Evolutionary conservation across 2,113 vertebrate species (phyloP).

Genomic region (Oreotrochilus melanogaster): DNA sequence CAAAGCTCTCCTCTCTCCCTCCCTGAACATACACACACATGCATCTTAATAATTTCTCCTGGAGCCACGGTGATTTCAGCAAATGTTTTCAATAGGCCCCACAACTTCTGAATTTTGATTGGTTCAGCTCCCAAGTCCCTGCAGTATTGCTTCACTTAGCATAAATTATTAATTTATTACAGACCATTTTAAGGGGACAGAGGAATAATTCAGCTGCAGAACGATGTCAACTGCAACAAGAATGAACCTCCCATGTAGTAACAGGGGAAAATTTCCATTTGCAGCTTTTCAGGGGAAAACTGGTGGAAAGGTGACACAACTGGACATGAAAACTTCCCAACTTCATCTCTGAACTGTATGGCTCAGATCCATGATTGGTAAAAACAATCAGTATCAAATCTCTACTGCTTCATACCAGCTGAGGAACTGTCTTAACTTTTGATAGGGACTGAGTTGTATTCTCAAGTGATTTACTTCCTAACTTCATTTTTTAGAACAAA

Average conservation of each 20-base stretch:
- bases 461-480: background rate
- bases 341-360: background rate
- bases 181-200: slow-evolving; percentile 56
- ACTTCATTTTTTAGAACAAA: background rate
- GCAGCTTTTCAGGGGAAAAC: slow-evolving; percentile 49
- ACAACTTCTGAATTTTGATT: slow-evolving; percentile 43
- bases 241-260: background rate
- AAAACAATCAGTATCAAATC: background rate
- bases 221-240: slow-evolving; percentile 35
- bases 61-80: background rate
- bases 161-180: slow-evolving; percentile 79
- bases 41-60: background rate
- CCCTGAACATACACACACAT: background rate
- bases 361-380: background rate
- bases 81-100: slow-evolving; percentile 16
- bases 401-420: background rate
- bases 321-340: background rate
- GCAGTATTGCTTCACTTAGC: slow-evolving; percentile 45
- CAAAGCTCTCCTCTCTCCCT: background rate
- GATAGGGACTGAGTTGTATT: background rate
- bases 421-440: background rate
- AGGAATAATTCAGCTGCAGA: slow-evolving; percentile 60
- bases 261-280: slow-evolving; percentile 2
- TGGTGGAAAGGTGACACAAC: background rate
- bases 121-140: slow-evolving; percentile 2